Conservation (phyloP, 2,113 vertebrate species). For the Brachypodius melanocephalos region DNA sequence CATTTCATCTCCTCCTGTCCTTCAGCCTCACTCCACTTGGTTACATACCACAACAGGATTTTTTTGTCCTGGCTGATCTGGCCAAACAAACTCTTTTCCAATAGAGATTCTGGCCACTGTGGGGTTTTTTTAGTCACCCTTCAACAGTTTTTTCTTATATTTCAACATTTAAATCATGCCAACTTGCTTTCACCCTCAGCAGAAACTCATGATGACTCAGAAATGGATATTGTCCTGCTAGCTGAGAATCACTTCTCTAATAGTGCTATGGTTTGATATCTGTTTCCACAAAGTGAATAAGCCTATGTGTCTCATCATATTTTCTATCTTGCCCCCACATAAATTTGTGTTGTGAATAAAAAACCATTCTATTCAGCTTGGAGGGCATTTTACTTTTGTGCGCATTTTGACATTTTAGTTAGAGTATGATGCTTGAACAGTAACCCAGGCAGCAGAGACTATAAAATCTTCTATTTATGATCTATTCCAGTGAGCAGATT, state of each 20-base stretch:
- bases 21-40: neutral
- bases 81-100: neutral
- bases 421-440: neutral
- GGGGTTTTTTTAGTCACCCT: neutral
- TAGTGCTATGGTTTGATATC: neutral
- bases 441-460: neutral
- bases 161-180: neutral
- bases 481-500: neutral
- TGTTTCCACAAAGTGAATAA: slow-evolving; percentile 19
- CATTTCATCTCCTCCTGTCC: neutral
- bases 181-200: neutral
- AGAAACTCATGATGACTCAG: slow-evolving; percentile 24
- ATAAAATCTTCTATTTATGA: neutral
- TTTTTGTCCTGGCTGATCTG: neutral
- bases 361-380: neutral
- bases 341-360: neutral
- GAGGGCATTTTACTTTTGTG: slow-evolving; percentile 26
- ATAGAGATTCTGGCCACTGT: neutral
- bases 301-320: neutral
- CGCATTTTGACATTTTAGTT: slow-evolving; percentile 15
- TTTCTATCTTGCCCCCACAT: neutral
- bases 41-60: neutral
- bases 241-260: neutral
- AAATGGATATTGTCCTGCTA: neutral
- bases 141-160: neutral